Evolutionary conservation across 2,888 invertebrate genomes (phyloP).

Genomic region (Sinotaia quadrata): DNA sequence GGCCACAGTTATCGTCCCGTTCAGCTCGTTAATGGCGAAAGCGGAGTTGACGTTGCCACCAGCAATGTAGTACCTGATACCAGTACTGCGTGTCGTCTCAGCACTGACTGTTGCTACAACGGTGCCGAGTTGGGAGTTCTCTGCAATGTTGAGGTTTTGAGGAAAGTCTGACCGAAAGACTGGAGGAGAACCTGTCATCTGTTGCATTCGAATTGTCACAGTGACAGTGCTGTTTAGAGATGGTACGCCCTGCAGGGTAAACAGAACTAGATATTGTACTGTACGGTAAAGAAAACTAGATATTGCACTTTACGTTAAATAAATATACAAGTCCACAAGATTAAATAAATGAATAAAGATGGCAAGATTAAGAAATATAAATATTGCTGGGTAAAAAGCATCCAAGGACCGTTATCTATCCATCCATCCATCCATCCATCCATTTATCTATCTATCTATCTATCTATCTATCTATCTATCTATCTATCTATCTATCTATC

Average conservation of each 20-base stretch:
- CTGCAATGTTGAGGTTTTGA: slow-evolving; percentile 76
- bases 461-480: no score
- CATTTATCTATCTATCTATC: no score
- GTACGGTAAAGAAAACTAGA: no score
- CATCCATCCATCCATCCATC: no score
- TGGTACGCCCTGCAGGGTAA: slow-evolving; percentile 75
- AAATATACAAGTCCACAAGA: no score
- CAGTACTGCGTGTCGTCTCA: slow-evolving; percentile 75
- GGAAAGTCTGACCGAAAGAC: slow-evolving; percentile 79
- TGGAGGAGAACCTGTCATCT: slow-evolving; percentile 79
- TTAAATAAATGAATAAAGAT: no score
- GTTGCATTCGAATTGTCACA: slow-evolving; percentile 83
- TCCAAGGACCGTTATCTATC: no score
- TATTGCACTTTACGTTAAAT: no score
- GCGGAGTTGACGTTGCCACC: slow-evolving; percentile 91
- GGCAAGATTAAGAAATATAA: no score
- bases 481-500: no score
- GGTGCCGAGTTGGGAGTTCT: slow-evolving; percentile 50
- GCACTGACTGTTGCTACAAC: slow-evolving; percentile 86
- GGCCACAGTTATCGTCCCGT: slow-evolving; percentile 50
- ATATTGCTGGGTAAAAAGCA: no score
- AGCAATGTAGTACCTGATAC: slow-evolving; percentile 82
- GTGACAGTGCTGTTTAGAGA: slow-evolving; percentile 83
- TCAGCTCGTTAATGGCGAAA: slow-evolving; percentile 47
- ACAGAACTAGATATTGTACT: no score